Evolutionary conservation across 1,140 invertebrate genomes (phyloP), one percentile per base, ranked within the genome.

Genomic region (Solenopsis fugax): DNA sequence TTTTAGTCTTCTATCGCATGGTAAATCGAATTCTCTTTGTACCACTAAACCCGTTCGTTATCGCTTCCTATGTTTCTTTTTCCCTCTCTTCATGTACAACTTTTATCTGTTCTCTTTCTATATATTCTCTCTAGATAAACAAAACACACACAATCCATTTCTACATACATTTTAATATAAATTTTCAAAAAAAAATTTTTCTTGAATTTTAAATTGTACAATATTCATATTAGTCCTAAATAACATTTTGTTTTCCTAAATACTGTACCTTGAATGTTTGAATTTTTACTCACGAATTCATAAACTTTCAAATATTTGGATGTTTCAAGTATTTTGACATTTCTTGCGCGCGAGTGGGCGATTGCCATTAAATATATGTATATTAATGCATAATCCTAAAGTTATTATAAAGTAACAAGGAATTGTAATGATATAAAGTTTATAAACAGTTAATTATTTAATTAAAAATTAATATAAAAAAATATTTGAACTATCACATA

Each of bases 1-100:
- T 54, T 56, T 41, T 29, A 56, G 58, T 64, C 64, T 69, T 52
- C 45, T 21, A 69, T n/a, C 48, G 24, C 45, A 37, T 67, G 13
- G 34, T 41, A 67, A 80, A 67, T 67, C 64, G n/a, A 54, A 80
- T 80, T 52, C 34, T 12, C 77, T 80, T 69, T 54, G 48, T 80
- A 48, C 29, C 9, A 64, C 45, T 13, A 65, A 67, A 48, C 45
- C 48, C 62, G 29, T 80, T 67, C 48, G 77, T 67, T 80, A 80
- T 80, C 77, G 48, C 24, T 67, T 54, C 13, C 48, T 41, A 1
- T 67, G 45, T 65, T 54, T 48, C 76, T 50, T 50, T 52, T 29
- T 67, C 29, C 7, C n/a, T 37, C 5, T 34, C 37, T 56, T n/a
- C 76, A 29, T 29, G 13, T 34, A 48, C 3, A 56, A 62, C 16